Evolutionary conservation across 2,888 invertebrate genomes (phyloP).

Genomic region (Dynastes grantii): DNA sequence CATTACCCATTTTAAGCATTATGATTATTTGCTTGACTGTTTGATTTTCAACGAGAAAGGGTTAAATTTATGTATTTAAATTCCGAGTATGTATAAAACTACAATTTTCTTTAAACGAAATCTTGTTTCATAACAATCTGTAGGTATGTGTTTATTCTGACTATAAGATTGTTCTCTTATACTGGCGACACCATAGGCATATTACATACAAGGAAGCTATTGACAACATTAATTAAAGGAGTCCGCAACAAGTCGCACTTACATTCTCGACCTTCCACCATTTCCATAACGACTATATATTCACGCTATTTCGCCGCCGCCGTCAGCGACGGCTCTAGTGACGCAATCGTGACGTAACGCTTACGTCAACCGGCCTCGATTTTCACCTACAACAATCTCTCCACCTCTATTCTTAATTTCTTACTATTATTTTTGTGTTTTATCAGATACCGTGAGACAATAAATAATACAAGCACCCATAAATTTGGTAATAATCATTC

Average conservation of each 20-base stretch:
- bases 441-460: background rate
- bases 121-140: too few species aligned
- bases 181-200: too few species aligned
- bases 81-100: too few species aligned
- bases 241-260: constrained; percentile 42
- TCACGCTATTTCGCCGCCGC: constrained; percentile 12
- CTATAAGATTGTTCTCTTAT: too few species aligned
- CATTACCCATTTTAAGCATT: too few species aligned
- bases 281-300: constrained; percentile 32
- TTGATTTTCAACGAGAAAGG: too few species aligned
- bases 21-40: too few species aligned
- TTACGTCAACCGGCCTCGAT: constrained; percentile 40
- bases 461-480: too few species aligned
- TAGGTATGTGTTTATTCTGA: too few species aligned
- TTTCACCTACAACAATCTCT: constrained; percentile 19
- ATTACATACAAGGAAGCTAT: background rate
- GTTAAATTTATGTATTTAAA: too few species aligned
- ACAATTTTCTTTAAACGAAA: too few species aligned
- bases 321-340: constrained; percentile 18
- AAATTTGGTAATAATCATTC: background rate
- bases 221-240: constrained; percentile 17
- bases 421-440: background rate
- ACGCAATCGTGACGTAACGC: constrained; percentile 36
- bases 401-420: background rate
- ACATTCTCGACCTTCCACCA: constrained; percentile 41